Evolutionary conservation across 2,797 vertebrate species (phyloP).

Genomic region (Myotis vivesi): DNA sequence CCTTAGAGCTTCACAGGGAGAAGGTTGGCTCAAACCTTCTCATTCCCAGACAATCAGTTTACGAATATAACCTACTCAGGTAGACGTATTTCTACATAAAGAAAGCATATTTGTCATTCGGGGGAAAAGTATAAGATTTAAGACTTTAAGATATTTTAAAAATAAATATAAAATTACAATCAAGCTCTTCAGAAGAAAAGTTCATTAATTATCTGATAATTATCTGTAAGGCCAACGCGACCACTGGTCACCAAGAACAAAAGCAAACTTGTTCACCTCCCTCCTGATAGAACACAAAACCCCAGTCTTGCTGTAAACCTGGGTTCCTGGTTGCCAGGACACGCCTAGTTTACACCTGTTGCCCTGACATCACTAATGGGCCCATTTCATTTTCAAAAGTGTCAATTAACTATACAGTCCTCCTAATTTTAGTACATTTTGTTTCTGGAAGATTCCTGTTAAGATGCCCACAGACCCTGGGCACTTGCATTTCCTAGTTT

Average conservation of each 20-base stretch:
- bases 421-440: background rate
- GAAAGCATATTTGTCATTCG: slow-evolving; percentile 1
- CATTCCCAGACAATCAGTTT: slow-evolving; percentile 20
- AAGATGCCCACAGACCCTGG: background rate
- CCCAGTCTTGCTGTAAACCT: background rate
- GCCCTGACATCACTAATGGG: background rate
- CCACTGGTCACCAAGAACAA: slow-evolving; percentile 31
- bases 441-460: background rate
- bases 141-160: background rate
- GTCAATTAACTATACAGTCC: background rate
- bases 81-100: slow-evolving; percentile 37
- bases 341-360: background rate
- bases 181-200: slow-evolving; percentile 21
- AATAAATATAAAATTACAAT: slow-evolving; percentile 48
- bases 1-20: background rate
- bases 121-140: background rate
- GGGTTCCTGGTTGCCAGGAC: background rate
- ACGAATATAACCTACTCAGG: background rate
- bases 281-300: slow-evolving; percentile 4
- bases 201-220: slow-evolving; percentile 14
- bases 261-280: slow-evolving; percentile 14
- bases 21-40: slow-evolving; percentile 16
- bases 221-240: background rate
- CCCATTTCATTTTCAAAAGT: background rate
- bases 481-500: background rate